A percentile compares a stretch with the other conserved stretches of the same genome.
These are phyloP conservation scores for Tanaodytes sp. DNA, from an alignment of 2,888 invertebrate species.

Conservation along the genomic window DNA sequence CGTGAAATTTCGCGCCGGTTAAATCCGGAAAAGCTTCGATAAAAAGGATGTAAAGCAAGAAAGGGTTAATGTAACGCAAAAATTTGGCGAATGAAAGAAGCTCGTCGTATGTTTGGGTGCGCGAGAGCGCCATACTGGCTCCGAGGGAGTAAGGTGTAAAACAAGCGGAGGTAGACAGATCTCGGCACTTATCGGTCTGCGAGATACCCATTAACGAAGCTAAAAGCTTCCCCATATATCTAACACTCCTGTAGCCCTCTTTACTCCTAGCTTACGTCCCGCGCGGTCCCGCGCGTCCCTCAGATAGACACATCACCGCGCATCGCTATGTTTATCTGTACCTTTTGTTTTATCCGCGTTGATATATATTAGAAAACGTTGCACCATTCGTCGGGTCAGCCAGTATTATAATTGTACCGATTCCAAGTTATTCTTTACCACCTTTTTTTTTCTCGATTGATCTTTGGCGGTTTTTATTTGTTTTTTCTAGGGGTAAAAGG, in stretches of 20 bases:
- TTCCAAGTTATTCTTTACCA: too few relatives aligned
- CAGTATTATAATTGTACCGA: too few relatives aligned
- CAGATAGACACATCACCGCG: background rate
- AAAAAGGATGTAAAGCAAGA: conserved; percentile 38
- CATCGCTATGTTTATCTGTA: too few relatives aligned
- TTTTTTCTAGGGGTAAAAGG: too few relatives aligned
- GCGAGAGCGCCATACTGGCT: conserved; percentile 29
- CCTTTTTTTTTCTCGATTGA: conserved; percentile 8
- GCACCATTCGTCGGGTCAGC: too few relatives aligned
- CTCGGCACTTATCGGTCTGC: conserved; percentile 73
- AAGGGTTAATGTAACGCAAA: conserved; percentile 33
- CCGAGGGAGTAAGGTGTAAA: conserved; percentile 68
- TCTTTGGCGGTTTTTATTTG: background rate
- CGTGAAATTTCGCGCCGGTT: conserved; percentile 18
- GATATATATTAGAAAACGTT: too few relatives aligned
- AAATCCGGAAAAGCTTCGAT: conserved; percentile 32
- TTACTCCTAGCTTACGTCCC: background rate
- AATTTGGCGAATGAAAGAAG: conserved; percentile 48
- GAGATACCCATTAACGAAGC: conserved; percentile 73
- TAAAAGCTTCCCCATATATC: conserved; percentile 73
- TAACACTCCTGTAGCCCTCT: conserved; percentile 6
- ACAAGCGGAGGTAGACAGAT: conserved; percentile 71
- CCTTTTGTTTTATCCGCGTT: too few relatives aligned
- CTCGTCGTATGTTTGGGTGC: conserved; percentile 41
- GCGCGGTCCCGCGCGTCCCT: background rate